Conservation (phyloP, 2,888 invertebrate genomes). For the Actias luna region DNA sequence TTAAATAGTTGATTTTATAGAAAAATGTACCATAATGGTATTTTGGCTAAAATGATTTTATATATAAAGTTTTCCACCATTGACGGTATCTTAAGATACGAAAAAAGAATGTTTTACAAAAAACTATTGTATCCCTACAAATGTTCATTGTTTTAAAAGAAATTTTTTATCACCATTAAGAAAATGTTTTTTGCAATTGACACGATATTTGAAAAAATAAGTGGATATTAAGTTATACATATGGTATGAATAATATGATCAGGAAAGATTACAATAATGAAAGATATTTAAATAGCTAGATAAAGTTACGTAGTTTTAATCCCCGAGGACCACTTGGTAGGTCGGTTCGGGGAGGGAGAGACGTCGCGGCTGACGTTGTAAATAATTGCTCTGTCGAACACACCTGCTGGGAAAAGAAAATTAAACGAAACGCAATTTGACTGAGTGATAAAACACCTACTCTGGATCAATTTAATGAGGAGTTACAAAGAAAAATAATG, state of each 20-base stretch:
- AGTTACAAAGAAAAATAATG: slow-evolving; percentile 76
- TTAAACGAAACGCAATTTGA: slow-evolving; percentile 82
- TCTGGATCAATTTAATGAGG: slow-evolving; percentile 78
- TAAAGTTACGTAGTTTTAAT: slow-evolving; percentile 56
- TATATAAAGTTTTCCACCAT: no score
- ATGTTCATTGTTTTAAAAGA: neutral
- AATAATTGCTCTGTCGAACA: slow-evolving; percentile 82
- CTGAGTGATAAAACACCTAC: slow-evolving; percentile 80
- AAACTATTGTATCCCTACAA: no score
- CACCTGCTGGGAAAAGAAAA: slow-evolving; percentile 81
- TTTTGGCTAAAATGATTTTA: no score
- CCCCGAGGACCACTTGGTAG: slow-evolving; percentile 48
- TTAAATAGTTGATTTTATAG: slow-evolving; percentile 38
- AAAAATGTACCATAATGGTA: slow-evolving; percentile 46
- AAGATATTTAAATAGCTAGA: slow-evolving; percentile 66
- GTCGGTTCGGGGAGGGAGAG: slow-evolving; percentile 47
- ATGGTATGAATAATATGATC: slow-evolving; percentile 20
- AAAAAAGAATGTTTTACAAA: no score
- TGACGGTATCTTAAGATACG: no score
- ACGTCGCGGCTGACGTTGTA: slow-evolving; percentile 77
- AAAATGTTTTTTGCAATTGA: neutral
- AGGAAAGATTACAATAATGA: slow-evolving; percentile 55
- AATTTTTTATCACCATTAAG: neutral
- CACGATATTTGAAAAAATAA: neutral
- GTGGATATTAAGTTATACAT: neutral